Percentiles rank a stretch among this genome's conserved stretches.
Evolutionary conservation across 2,797 vertebrate genomes (phyloP).

Genomic region (Kryptolebias ocellatus): DNA sequence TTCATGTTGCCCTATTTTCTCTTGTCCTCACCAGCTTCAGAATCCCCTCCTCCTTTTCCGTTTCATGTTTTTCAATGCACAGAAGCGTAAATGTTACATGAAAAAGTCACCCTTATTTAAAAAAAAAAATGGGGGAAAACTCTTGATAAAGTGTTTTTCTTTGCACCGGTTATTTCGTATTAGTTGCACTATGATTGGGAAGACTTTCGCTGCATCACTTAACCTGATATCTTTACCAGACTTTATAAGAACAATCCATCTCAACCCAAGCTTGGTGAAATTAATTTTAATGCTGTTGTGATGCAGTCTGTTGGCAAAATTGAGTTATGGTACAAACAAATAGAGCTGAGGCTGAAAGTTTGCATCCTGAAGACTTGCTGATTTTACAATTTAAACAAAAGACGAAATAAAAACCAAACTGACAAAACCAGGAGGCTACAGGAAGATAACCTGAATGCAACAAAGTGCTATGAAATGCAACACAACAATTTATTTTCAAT

Average conservation of each 20-base stretch:
- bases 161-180: no score
- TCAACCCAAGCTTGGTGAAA: no score
- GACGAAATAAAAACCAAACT: background rate
- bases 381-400: no score
- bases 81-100: background rate
- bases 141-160: background rate
- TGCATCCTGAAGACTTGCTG: no score
- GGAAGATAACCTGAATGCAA: background rate
- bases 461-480: background rate
- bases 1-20: background rate
- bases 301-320: no score
- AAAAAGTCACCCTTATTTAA: background rate
- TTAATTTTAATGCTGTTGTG: no score
- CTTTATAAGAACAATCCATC: no score
- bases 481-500: background rate
- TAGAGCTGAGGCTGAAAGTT: no score
- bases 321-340: no score
- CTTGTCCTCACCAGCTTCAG: background rate
- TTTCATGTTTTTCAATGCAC: background rate
- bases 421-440: background rate
- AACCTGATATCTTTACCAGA: no score
- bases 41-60: background rate
- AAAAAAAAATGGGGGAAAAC: background rate
- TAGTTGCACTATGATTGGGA: no score
- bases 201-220: no score